Evolutionary conservation across 1,140 invertebrate species (phyloP), one percentile per base, ranked within the genome.

Genomic region (Popillia japonica): DNA sequence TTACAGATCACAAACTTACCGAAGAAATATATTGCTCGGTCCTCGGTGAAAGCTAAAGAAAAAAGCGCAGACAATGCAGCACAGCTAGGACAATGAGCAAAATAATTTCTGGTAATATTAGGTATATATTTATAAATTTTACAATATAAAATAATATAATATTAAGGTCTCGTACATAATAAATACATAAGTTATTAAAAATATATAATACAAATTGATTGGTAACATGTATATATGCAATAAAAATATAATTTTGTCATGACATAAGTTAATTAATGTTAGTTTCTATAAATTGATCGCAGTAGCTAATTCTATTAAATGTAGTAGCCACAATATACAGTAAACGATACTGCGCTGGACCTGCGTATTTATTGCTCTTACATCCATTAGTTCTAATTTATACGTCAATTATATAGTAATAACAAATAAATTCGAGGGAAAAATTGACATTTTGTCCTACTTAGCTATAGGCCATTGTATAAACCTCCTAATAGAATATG

Each of bases 111-210:
- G 1, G 27, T 2, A 34, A 34, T 55, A n/a, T 55, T n/a, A n/a
- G n/a, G 6, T 55, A 17, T 17, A 55, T n/a, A 17, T n/a, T 14
- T 17, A 20, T 55, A 55, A 55, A 55, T 55, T 14, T 55, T n/a
- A 55, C 14, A 17, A 6, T 55, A 20, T 17, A 55, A 55, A 55
- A 55, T 17, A 17, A 7, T 55, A 55, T 17, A 17, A 7, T 55
- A 20, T 9, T 44, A 55, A 55, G 17, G 4, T 55, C 6, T 6
- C 14, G 0, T 55, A 55, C 14, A 17, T 55, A 55, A 55, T 55
- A 55, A 55, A 55, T 55, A 55, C 17, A 55, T 55, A 55, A 55
- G n/a, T 55, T 55, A 55, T 55, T 55, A 55, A 55, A 55, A 55
- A 55, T 55, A 34, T 34, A 55, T 55, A 55, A 55, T 55, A 55